Percentiles rank a stretch among this genome's conserved stretches.
Evolutionary conservation across 2,888 invertebrate species (phyloP).

Genomic region (Eilema griseolum): DNA sequence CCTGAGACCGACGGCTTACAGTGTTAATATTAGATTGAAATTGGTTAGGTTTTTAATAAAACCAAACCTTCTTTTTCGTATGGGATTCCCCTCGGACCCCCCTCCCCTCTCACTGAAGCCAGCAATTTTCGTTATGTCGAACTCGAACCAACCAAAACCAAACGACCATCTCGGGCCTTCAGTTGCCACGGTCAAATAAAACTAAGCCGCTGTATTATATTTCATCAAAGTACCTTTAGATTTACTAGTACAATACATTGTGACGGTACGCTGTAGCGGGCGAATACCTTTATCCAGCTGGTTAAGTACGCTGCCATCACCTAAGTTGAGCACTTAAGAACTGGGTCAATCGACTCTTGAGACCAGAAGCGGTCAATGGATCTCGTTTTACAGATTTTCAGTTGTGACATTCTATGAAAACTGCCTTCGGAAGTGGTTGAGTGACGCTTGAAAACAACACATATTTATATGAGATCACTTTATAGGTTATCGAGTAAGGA

Average conservation of each 20-base stretch:
- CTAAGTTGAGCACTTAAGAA: constrained; percentile 30
- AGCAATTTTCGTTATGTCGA: too few relatives aligned
- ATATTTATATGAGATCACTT: neutral
- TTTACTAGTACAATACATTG: neutral
- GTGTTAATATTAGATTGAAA: too few relatives aligned
- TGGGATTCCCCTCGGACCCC: too few relatives aligned
- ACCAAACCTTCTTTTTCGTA: too few relatives aligned
- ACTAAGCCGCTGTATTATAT: too few relatives aligned
- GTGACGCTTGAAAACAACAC: neutral
- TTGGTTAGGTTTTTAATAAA: too few relatives aligned
- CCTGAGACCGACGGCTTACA: too few relatives aligned
- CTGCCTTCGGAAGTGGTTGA: neutral
- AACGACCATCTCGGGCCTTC: too few relatives aligned
- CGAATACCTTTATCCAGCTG: constrained; percentile 22
- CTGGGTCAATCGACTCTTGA: constrained; percentile 43
- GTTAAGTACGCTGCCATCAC: constrained; percentile 30
- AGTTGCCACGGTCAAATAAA: too few relatives aligned
- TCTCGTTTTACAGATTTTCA: constrained; percentile 18
- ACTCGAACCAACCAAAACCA: too few relatives aligned
- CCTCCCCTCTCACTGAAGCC: too few relatives aligned
- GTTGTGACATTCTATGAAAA: neutral
- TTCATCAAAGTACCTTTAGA: neutral
- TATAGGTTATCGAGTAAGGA: neutral
- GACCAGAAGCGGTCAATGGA: constrained; percentile 31
- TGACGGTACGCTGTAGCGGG: neutral